Evolutionary conservation across 2,888 invertebrate genomes (phyloP).

Genomic region (Danaus chrysippus): DNA sequence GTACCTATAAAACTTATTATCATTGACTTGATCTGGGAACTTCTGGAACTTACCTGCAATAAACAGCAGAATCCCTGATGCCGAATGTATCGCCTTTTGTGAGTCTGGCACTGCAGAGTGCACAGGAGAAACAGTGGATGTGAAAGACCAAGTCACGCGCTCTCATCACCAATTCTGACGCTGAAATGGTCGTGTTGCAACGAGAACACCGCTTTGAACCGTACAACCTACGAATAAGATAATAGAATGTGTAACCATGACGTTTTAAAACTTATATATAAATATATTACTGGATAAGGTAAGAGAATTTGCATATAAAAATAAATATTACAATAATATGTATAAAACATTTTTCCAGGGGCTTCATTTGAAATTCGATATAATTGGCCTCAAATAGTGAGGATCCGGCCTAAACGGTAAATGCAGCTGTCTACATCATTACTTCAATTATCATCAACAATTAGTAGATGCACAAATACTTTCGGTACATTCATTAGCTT

Average conservation of each 20-base stretch:
- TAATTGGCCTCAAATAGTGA: no score
- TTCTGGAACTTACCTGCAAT: constrained; percentile 82
- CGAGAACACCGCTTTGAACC: constrained; percentile 93
- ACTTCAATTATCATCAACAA: background rate
- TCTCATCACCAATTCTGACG: constrained; percentile 96
- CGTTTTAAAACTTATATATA: no score
- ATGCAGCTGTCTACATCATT: constrained; percentile 5
- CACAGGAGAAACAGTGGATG: constrained; percentile 96
- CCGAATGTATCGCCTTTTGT: constrained; percentile 97
- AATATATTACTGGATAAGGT: no score
- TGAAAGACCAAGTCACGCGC: constrained; percentile 96
- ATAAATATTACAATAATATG: no score
- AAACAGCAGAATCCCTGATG: constrained; percentile 91
- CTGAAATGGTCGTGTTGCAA: constrained; percentile 92
- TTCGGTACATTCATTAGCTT: background rate
- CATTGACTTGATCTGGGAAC: background rate
- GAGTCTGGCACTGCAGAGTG: constrained; percentile 90
- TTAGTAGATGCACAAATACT: background rate
- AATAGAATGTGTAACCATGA: no score
- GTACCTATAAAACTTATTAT: background rate
- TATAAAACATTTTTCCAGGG: no score
- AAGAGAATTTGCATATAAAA: no score
- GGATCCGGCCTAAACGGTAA: background rate
- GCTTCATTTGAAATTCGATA: no score
- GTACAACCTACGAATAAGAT: constrained; percentile 84